Percentiles rank a stretch among this genome's conserved stretches.
phyloP scores from a whole-genome alignment of 1,140 invertebrate genomes.

The Lordiphosa collinella region DNA sequence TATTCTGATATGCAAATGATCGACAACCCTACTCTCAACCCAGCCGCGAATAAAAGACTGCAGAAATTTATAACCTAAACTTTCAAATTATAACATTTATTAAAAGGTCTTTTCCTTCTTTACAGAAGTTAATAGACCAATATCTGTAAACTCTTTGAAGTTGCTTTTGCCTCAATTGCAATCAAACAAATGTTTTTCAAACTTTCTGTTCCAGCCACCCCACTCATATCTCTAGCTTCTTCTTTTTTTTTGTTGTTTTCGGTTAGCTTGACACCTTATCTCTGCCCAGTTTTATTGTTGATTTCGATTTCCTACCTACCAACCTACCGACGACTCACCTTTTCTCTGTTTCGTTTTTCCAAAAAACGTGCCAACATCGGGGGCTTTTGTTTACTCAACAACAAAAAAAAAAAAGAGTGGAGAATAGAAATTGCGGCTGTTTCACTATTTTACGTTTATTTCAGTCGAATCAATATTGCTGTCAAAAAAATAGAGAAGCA shows the following conservation, averaged over 20 bases:
- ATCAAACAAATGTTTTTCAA: no score
- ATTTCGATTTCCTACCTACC: constrained; percentile 43
- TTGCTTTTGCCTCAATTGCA: no score
- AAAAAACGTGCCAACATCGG: constrained; percentile 24
- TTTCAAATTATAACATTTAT: no score
- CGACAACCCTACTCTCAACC: no score
- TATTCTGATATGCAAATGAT: no score
- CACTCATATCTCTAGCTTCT: neutral
- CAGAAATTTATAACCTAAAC: no score
- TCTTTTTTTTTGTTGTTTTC: constrained; percentile 1
- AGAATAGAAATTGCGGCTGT: constrained; percentile 33
- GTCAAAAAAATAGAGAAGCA: constrained; percentile 44
- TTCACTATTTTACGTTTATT: constrained; percentile 41
- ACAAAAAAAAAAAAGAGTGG: constrained; percentile 16
- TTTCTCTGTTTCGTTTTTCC: constrained; percentile 45
- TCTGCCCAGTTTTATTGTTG: constrained; percentile 40
- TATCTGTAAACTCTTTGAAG: no score
- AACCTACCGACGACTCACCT: constrained; percentile 45
- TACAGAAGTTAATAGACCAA: no score
- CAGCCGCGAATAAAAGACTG: no score
- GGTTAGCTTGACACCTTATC: constrained; percentile 9
- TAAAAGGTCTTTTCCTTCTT: no score
- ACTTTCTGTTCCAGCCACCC: no score
- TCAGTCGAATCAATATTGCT: constrained; percentile 72
- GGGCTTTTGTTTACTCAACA: constrained; percentile 66